These are phyloP conservation scores for Falcunculus frontatus DNA, from an alignment of 2,113 vertebrate genomes.

Conservation along the genomic window DNA sequence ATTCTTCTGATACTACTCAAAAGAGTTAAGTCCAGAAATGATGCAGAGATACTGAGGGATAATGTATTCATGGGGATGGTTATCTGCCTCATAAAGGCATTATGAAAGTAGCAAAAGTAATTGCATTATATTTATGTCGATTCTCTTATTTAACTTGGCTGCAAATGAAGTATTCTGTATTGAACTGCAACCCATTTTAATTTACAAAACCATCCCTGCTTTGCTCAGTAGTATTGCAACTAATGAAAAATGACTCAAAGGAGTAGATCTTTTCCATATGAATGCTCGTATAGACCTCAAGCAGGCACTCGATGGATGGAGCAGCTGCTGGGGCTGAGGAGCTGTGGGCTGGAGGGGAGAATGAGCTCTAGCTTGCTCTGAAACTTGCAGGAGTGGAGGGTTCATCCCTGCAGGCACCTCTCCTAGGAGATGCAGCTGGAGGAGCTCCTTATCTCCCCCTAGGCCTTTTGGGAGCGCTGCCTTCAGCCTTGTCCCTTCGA, in stretches of 20 bases:
- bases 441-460: background rate
- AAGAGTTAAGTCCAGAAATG: conserved; percentile 46
- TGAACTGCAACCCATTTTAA: conserved; percentile 62
- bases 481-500: background rate
- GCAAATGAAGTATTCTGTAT: conserved; percentile 62
- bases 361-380: background rate
- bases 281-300: conserved; percentile 2
- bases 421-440: background rate
- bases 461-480: background rate
- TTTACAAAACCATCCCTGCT: conserved; percentile 49
- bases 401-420: background rate
- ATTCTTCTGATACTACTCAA: conserved; percentile 39
- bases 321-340: background rate
- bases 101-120: conserved; percentile 51
- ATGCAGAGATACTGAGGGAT: conserved; percentile 24
- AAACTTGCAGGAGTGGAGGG: background rate
- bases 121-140: conserved; percentile 65
- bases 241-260: conserved; percentile 64
- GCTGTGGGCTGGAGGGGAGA: background rate
- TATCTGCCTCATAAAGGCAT: conserved; percentile 53
- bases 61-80: conserved; percentile 48
- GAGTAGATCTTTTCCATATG: conserved; percentile 44
- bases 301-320: background rate
- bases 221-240: conserved; percentile 28
- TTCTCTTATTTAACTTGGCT: conserved; percentile 64